Evolutionary conservation across 1,140 invertebrate genomes (phyloP).

Genomic region (Delia radicum): DNA sequence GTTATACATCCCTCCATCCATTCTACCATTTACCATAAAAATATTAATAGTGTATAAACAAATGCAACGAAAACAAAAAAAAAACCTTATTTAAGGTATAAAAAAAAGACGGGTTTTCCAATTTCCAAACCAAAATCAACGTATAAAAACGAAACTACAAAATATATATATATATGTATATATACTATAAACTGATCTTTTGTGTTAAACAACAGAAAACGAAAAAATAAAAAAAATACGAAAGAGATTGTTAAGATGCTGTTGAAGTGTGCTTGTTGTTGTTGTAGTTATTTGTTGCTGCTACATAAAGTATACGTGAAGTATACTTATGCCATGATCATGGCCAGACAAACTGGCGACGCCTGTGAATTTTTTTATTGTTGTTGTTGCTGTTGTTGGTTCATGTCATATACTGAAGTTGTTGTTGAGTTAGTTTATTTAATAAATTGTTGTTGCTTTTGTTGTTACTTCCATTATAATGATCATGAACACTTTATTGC

Average conservation of each 20-base stretch:
- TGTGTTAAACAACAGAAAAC: constrained; percentile 5
- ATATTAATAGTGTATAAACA: background rate
- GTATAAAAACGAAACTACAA: background rate
- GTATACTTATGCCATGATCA: constrained; percentile 7
- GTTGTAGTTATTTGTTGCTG: background rate
- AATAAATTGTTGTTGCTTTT: background rate
- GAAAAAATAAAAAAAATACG: background rate
- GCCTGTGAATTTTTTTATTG: constrained; percentile 39
- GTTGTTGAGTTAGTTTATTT: background rate
- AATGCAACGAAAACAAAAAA: background rate
- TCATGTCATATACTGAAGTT: background rate
- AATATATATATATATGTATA: too few species aligned
- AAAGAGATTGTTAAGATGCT: constrained; percentile 17
- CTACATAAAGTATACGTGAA: too few species aligned
- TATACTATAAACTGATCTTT: constrained; percentile 24
- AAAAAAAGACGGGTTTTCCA: constrained; percentile 9
- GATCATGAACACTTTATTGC: background rate
- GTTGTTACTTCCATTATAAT: background rate
- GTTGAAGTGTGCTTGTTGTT: background rate
- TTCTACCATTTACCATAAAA: background rate
- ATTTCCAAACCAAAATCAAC: background rate
- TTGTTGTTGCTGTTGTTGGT: background rate
- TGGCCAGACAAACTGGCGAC: constrained; percentile 52
- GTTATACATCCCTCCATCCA: background rate
- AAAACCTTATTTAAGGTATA: background rate